These are phyloP conservation scores for Raja brachyura DNA, from an alignment of 2,113 vertebrate species.

Conservation along the genomic window DNA sequence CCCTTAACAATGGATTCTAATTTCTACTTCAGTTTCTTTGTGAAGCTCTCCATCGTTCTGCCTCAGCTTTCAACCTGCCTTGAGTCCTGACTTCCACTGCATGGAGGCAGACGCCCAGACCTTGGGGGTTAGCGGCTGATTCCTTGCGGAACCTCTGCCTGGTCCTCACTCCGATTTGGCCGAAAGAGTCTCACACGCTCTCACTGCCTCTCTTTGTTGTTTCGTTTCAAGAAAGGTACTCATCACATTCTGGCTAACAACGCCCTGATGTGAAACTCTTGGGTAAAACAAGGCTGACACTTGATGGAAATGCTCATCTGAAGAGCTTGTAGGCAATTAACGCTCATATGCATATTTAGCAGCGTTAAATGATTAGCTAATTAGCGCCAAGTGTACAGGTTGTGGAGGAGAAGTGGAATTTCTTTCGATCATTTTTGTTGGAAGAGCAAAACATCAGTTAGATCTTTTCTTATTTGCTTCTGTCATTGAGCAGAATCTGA, in stretches of 20 bases:
- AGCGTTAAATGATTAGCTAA: not conserved
- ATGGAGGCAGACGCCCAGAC: too few species aligned
- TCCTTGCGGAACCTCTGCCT: too few species aligned
- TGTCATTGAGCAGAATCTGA: not conserved
- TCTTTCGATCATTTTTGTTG: not conserved
- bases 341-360: not conserved
- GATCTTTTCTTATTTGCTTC: not conserved
- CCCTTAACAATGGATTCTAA: too few species aligned
- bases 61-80: too few species aligned
- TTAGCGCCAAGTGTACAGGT: not conserved
- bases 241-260: not conserved
- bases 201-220: not conserved
- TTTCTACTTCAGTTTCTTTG: too few species aligned
- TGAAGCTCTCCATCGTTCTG: too few species aligned
- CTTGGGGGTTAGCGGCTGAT: too few species aligned
- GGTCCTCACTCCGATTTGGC: too few species aligned
- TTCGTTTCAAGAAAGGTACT: not conserved
- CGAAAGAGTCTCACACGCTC: not conserved
- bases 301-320: not conserved
- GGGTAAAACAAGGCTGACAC: not conserved
- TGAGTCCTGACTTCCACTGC: too few species aligned
- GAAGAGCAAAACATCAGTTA: not conserved
- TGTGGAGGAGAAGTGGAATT: not conserved
- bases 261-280: not conserved
- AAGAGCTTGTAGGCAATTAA: not conserved